phyloP scores from a whole-genome alignment of 2,888 invertebrate genomes.

The Chloroclystis v-ata region DNA sequence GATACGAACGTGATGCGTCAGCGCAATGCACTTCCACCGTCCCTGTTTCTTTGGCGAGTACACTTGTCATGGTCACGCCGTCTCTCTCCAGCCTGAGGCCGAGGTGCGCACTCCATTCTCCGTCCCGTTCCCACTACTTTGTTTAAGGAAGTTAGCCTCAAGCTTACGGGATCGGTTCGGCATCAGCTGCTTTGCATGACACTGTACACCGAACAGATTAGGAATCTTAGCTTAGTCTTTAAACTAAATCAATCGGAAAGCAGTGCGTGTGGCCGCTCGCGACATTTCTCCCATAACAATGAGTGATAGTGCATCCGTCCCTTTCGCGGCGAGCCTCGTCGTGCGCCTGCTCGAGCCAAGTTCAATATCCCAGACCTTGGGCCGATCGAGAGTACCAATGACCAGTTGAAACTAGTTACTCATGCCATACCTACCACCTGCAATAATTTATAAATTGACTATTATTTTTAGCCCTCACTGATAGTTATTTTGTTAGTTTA shows the following conservation, averaged over 20 bases:
- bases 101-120: conserved; percentile 19
- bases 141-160: conserved; percentile 64
- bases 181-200: conserved; percentile 58
- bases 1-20: conserved; percentile 69
- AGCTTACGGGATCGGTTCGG: conserved; percentile 54
- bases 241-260: conserved; percentile 48
- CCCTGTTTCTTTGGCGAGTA: conserved; percentile 45
- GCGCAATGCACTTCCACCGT: conserved; percentile 65
- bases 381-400: conserved; percentile 62
- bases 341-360: conserved; percentile 69
- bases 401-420: conserved; percentile 68
- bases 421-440: conserved; percentile 58
- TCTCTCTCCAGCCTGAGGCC: conserved; percentile 31
- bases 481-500: conserved; percentile 29
- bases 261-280: conserved; percentile 61
- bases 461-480: conserved; percentile 56
- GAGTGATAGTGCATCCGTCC: conserved; percentile 72
- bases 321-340: conserved; percentile 66
- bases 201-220: conserved; percentile 60
- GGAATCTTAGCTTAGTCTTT: conserved; percentile 52
- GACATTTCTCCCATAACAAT: conserved; percentile 73
- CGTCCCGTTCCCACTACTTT: conserved; percentile 40
- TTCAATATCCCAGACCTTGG: conserved; percentile 78
- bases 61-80: conserved; percentile 49
- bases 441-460: conserved; percentile 56